Evolutionary conservation across 2,113 vertebrate species (phyloP).

Genomic region (Macrotis lagotis): DNA sequence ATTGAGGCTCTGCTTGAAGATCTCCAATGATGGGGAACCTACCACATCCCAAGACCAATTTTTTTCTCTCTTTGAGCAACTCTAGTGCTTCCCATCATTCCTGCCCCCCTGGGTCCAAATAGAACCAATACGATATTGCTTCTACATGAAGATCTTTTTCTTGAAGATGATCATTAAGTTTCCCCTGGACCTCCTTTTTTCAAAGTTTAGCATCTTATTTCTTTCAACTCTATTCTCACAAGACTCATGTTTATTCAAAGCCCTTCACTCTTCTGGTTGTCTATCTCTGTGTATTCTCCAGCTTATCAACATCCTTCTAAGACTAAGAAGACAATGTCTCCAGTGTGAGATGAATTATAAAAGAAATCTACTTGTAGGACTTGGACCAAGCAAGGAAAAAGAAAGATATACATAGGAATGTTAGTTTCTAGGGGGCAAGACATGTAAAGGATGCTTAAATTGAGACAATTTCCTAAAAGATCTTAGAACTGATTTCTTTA

Average conservation of each 20-base stretch:
- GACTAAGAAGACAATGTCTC: background rate
- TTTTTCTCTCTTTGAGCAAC: background rate
- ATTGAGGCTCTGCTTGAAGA: background rate
- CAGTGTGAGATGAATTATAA: background rate
- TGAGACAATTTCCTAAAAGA: background rate
- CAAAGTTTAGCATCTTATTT: background rate
- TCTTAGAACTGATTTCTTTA: background rate
- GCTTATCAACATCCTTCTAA: background rate
- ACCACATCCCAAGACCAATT: background rate
- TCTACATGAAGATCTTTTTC: background rate
- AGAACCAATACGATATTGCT: background rate
- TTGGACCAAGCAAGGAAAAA: background rate
- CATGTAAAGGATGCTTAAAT: background rate
- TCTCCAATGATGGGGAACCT: background rate
- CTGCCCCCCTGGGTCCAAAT: background rate
- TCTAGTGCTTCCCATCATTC: background rate
- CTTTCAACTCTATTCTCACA: background rate
- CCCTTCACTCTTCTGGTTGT: background rate
- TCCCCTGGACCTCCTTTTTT: background rate
- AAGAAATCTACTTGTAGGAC: background rate
- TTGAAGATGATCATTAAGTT: background rate
- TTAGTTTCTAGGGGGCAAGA: background rate
- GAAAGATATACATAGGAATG: background rate
- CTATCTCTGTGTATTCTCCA: background rate
- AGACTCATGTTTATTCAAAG: background rate